These are phyloP conservation scores for Nesogale talazaci DNA, from an alignment of 2,113 vertebrate species.

Conservation along the genomic window DNA sequence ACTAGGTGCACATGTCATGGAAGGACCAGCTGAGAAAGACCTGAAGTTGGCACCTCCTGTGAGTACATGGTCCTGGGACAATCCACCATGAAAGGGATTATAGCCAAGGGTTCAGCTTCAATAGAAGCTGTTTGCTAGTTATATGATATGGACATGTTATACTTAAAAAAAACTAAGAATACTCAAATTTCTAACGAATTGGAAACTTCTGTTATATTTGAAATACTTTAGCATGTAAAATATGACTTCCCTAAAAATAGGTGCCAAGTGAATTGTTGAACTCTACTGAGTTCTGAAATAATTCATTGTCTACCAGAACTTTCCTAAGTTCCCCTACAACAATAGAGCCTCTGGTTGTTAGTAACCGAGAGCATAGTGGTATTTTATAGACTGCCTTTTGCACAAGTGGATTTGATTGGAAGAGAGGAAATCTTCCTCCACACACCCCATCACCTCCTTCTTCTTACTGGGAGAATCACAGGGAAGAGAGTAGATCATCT, in stretches of 20 bases:
- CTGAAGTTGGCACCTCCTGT: neutral
- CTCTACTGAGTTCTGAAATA: neutral
- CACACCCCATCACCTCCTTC: neutral
- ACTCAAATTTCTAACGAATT: neutral
- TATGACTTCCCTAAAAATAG: neutral
- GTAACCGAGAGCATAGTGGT: neutral
- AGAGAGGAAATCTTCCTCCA: rapidly evolving
- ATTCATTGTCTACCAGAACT: neutral
- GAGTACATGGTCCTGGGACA: neutral
- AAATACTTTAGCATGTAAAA: slow-evolving; percentile 23
- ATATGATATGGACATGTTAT: slow-evolving; percentile 40
- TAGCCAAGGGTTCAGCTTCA: slow-evolving; percentile 32
- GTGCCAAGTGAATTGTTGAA: too few relatives aligned
- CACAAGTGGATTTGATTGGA: neutral
- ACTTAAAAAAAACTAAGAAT: neutral
- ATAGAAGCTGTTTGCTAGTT: slow-evolving; percentile 9
- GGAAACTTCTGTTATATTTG: neutral
- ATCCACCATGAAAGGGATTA: neutral
- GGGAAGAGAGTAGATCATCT: too few relatives aligned
- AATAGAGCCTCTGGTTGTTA: neutral
- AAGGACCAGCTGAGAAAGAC: neutral
- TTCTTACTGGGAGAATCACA: neutral
- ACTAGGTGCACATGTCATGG: neutral
- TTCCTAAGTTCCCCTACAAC: neutral
- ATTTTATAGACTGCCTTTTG: neutral